Evolutionary conservation across 2,888 invertebrate genomes (phyloP).

Genomic region (Drosophila buzzatii): DNA sequence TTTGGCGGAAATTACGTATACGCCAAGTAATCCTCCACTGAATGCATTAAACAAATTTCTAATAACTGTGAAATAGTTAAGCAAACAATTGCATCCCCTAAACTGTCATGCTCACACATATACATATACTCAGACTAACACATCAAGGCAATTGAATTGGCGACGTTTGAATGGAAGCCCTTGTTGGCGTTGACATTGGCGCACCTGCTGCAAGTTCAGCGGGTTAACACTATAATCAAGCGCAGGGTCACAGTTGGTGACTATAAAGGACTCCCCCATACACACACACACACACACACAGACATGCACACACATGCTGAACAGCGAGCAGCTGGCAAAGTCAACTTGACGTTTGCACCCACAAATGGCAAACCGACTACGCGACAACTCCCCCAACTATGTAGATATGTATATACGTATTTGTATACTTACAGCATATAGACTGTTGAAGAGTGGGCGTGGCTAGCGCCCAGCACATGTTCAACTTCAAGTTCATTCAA

Average conservation of each 20-base stretch:
- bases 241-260: conserved; percentile 44
- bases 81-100: conserved; percentile 53
- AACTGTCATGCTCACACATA: neutral
- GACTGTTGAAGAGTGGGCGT: conserved; percentile 9
- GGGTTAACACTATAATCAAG: conserved; percentile 80
- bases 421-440: conserved; percentile 22
- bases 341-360: conserved; percentile 81
- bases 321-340: conserved; percentile 67
- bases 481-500: conserved; percentile 64
- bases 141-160: conserved; percentile 60
- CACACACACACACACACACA: conserved; percentile 25
- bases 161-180: conserved; percentile 61
- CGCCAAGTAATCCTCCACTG: conserved; percentile 65
- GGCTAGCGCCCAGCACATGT: conserved; percentile 43
- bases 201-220: conserved; percentile 73
- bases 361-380: conserved; percentile 63
- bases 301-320: conserved; percentile 43
- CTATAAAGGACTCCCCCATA: conserved; percentile 37
- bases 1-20: conserved; percentile 65
- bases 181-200: conserved; percentile 45
- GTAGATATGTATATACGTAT: conserved; percentile 13
- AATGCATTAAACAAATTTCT: conserved; percentile 71
- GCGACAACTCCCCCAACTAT: conserved; percentile 54
- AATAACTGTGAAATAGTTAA: conserved; percentile 72
- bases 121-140: neutral